A percentile compares a stretch with the other conserved stretches of the same genome.
Evolutionary conservation across 92 coral and sea anemone genomes (phyloP).

Genomic region (Pocillopora grandis): DNA sequence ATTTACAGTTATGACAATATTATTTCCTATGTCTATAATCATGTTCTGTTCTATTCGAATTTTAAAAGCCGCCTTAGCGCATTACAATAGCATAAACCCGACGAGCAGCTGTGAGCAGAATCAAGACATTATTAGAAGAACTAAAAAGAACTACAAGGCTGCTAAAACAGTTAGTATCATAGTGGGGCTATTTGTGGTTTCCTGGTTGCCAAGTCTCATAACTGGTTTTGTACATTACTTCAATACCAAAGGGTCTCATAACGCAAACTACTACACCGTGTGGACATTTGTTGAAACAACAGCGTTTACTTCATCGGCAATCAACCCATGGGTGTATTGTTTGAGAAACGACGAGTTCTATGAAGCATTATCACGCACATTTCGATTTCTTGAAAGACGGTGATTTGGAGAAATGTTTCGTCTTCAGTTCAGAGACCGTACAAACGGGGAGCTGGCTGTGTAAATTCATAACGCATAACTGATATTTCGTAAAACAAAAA

Average conservation of each 20-base stretch:
- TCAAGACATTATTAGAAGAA: background rate
- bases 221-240: background rate
- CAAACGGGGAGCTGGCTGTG: too few species aligned
- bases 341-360: slow-evolving; percentile 4
- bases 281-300: background rate
- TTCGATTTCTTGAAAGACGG: background rate
- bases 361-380: slow-evolving; percentile 3
- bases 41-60: background rate
- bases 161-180: background rate
- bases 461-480: too few species aligned
- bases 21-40: background rate
- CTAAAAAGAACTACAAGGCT: slow-evolving; percentile 2
- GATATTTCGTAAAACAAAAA: too few species aligned
- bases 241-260: background rate
- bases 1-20: background rate
- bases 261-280: background rate
- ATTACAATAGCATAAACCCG: background rate
- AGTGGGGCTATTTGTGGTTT: slow-evolving; percentile 12
- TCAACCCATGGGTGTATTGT: slow-evolving; percentile 19
- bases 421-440: too few species aligned
- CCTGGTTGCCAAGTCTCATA: slow-evolving; percentile 8
- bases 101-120: background rate
- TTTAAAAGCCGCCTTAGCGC: background rate
- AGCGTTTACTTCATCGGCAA: slow-evolving; percentile 16
- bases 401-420: background rate